Conservation (phyloP, 2,888 invertebrate genomes). For the Electrophaes corylata region DNA sequence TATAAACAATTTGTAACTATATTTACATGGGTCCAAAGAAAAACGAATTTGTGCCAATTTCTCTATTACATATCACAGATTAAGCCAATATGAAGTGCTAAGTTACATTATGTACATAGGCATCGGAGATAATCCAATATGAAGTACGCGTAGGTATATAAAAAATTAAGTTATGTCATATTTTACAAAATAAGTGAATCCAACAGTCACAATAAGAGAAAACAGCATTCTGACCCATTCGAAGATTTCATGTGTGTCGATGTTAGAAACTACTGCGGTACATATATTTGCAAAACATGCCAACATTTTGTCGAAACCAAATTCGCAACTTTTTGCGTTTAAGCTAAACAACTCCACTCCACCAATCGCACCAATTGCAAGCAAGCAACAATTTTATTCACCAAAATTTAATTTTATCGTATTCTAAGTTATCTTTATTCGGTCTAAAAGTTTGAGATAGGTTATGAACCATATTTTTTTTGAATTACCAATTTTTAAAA, state of each 20-base stretch:
- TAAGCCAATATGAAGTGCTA: slow-evolving; percentile 70
- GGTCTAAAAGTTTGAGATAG: background rate
- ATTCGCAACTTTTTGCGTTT: background rate
- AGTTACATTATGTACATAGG: slow-evolving; percentile 36
- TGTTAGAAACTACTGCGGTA: background rate
- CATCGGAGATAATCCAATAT: slow-evolving; percentile 26
- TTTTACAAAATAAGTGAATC: slow-evolving; percentile 1
- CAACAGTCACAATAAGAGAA: too few species aligned
- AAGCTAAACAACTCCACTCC: background rate
- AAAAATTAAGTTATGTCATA: slow-evolving; percentile 10
- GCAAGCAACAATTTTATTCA: background rate
- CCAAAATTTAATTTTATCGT: background rate
- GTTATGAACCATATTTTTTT: background rate
- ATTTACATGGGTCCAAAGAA: slow-evolving; percentile 43
- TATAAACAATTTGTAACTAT: slow-evolving; percentile 46
- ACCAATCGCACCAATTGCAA: too few species aligned
- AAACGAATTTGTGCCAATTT: slow-evolving; percentile 57
- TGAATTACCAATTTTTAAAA: slow-evolving; percentile 2
- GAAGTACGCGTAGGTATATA: slow-evolving; percentile 18
- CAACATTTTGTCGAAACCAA: background rate
- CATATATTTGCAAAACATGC: slow-evolving; percentile 3
- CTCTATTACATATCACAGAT: slow-evolving; percentile 76
- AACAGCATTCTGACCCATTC: background rate
- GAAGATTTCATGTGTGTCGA: background rate
- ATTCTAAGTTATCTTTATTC: background rate